Base-by-base conservation (phyloP, 2,797 vertebrate genomes). In the Staurois parvus region DNA sequence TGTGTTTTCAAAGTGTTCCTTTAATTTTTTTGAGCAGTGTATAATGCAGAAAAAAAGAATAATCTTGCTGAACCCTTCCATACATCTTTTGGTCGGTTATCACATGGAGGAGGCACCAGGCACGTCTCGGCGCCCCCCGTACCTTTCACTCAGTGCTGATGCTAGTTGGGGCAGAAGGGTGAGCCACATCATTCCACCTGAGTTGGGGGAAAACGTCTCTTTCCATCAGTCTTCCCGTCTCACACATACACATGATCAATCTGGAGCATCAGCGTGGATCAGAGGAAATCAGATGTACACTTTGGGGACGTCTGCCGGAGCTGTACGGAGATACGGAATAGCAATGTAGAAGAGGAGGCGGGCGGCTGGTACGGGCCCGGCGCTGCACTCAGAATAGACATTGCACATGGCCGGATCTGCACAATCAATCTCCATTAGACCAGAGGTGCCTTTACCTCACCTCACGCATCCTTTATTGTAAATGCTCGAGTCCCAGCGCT, bases 351-450 rank as follows among this genome's bases (percentile, higher is more conserved):
- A 12, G 24, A 29, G 62, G n/a, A n/a, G n/a, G n/a, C 21, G 19
- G 13, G 1, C 34, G 56, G 34, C 4, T 34, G 17, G 45, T 32
- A 2, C 34, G 15, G 15, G 68, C 30, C 15, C 48, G 28, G 30
- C 10, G 4, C 64, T 69, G 37, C 21, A 37, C 24, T 19, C 30
- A 1, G 6, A 59, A 34, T 40, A 73, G 70, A 26, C 26, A 81
- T 81, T 15, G 45, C 2, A 2, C 70, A 82, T 26, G 64, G 26
- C 13, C 34, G 59, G 28, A 12, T 74, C 67, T 30, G 19, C 32
- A 32, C 72, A 75, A 83, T 83, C 72, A 83, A 48, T 83, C 81
- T 75, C 81, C 40, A 52, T 66, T 75, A 83, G 26, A 62, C 37
- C 19, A 28, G 45, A 42, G 32, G 48, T 70, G 8, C 19, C 32